A percentile compares a stretch with the other conserved stretches of the same genome.
Conservation (phyloP, 1,140 invertebrate genomes). For the Araneus ventricosus region DNA sequence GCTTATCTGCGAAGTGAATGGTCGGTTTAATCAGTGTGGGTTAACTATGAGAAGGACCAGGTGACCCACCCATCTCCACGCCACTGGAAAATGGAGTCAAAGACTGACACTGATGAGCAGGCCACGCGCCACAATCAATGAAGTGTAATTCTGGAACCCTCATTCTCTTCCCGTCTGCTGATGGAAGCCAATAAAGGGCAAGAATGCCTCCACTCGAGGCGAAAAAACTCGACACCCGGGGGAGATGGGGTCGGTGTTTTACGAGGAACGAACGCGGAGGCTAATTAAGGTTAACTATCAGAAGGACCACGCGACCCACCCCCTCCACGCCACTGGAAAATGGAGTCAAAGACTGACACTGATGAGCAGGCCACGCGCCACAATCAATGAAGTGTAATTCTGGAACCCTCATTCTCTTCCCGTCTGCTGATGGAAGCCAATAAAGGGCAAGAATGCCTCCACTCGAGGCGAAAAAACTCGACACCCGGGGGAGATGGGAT, state of each 20-base stretch:
- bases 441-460: background rate
- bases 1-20: too few species aligned
- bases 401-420: background rate
- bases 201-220: background rate
- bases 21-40: too few species aligned
- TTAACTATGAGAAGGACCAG: too few species aligned
- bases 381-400: background rate
- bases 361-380: too few species aligned
- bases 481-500: background rate
- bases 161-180: background rate
- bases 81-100: too few species aligned
- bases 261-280: background rate
- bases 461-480: background rate
- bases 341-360: too few species aligned
- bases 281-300: conserved; percentile 27
- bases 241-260: background rate
- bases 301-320: background rate
- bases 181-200: background rate
- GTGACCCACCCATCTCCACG: too few species aligned
- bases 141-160: background rate
- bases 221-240: background rate
- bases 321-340: too few species aligned
- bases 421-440: background rate
- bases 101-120: too few species aligned
- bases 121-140: background rate